Percentiles rank a stretch among this genome's conserved stretches.
phyloP scores from a whole-genome alignment of 2,888 invertebrate species.

The Cynaeus angustus region DNA sequence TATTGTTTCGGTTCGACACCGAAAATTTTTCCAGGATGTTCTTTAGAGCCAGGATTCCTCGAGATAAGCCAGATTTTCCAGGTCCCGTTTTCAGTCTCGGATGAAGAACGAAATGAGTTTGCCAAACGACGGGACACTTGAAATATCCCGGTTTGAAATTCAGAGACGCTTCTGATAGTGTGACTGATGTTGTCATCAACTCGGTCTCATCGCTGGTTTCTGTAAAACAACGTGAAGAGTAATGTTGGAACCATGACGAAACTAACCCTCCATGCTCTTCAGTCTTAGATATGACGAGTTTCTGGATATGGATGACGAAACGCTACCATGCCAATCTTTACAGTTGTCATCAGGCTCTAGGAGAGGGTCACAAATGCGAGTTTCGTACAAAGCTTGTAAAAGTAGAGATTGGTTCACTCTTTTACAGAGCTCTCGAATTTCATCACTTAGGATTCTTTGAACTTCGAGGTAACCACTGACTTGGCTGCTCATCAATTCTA shows the following conservation, averaged over 20 bases:
- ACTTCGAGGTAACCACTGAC: slow-evolving; percentile 74
- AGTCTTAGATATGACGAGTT: slow-evolving; percentile 64
- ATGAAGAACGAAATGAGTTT: slow-evolving; percentile 80
- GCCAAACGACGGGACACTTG: slow-evolving; percentile 84
- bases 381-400: slow-evolving; percentile 80
- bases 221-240: slow-evolving; percentile 51
- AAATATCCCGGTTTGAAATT: slow-evolving; percentile 81
- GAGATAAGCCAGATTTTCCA: slow-evolving; percentile 76
- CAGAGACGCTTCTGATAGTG: slow-evolving; percentile 69
- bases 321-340: slow-evolving; percentile 63
- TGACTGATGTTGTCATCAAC: slow-evolving; percentile 59
- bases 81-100: slow-evolving; percentile 80
- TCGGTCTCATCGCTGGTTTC: slow-evolving; percentile 67
- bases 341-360: slow-evolving; percentile 77
- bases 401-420: slow-evolving; percentile 81
- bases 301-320: slow-evolving; percentile 61
- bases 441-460: slow-evolving; percentile 73
- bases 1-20: slow-evolving; percentile 82
- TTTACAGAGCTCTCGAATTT: slow-evolving; percentile 76
- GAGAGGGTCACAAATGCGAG: slow-evolving; percentile 78
- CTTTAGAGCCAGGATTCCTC: slow-evolving; percentile 79
- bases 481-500: slow-evolving; percentile 73
- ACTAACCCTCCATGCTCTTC: slow-evolving; percentile 68
- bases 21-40: slow-evolving; percentile 80
- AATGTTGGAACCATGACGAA: background rate